Percentiles rank a stretch among this genome's conserved stretches.
Conservation (phyloP, 2,888 invertebrate genomes). For the Lycocerus yunnanus region DNA sequence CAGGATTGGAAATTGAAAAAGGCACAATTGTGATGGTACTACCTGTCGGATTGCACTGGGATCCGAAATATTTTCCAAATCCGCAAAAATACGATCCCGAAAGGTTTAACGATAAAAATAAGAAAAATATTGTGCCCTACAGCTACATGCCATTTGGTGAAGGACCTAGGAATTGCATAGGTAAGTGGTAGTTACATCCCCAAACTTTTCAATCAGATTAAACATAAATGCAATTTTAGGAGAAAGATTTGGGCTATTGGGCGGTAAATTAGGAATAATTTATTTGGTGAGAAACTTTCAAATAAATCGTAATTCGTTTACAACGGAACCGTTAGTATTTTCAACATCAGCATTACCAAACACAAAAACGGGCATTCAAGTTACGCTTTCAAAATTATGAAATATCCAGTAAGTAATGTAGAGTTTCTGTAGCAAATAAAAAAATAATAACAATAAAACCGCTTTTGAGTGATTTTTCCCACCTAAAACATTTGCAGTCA, state of each 20-base stretch:
- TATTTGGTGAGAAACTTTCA: background rate
- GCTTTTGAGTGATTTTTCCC: too few species aligned
- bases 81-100: background rate
- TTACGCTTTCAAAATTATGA: background rate
- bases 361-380: background rate
- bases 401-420: too few species aligned
- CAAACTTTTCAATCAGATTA: too few species aligned
- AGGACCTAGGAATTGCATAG: background rate
- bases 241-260: conserved; percentile 2
- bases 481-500: too few species aligned
- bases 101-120: background rate
- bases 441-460: too few species aligned
- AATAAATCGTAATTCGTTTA: background rate
- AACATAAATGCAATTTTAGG: background rate
- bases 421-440: too few species aligned
- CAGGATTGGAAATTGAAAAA: background rate
- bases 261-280: conserved; percentile 3
- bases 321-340: background rate
- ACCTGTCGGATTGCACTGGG: background rate
- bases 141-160: background rate
- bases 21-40: background rate
- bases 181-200: background rate
- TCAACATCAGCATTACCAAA: background rate
- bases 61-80: background rate
- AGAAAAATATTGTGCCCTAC: background rate